Percentiles rank a stretch among this genome's conserved stretches.
These are phyloP conservation scores for Dolichoris vasculosae DNA, from an alignment of 1,140 invertebrate species.

Conservation along the genomic window DNA sequence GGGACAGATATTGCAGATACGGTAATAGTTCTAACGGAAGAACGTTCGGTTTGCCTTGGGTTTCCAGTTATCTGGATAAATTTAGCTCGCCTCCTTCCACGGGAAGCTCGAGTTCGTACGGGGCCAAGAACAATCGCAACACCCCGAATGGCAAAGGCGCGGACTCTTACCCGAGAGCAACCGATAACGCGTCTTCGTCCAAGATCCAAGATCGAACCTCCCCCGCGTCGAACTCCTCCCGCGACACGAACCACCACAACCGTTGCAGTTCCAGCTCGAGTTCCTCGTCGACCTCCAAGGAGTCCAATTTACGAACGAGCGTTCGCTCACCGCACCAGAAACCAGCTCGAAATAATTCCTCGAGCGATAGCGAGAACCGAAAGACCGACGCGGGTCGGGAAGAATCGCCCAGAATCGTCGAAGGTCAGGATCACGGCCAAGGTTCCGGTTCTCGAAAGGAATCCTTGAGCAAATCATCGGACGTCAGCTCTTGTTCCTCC, in stretches of 20 bases:
- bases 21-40: conserved; percentile 56
- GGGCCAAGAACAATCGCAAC: neutral
- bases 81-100: conserved; percentile 63
- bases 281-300: conserved; percentile 37
- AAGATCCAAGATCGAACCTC: neutral
- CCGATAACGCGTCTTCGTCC: neutral
- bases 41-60: conserved; percentile 77
- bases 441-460: conserved; percentile 5
- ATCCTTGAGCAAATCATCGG: conserved; percentile 59
- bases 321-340: conserved; percentile 24
- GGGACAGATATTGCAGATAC: conserved; percentile 76
- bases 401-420: conserved; percentile 14
- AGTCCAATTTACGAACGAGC: conserved; percentile 12
- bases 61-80: conserved; percentile 78
- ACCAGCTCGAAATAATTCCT: neutral
- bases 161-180: neutral
- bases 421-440: conserved; percentile 39
- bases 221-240: neutral
- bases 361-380: neutral
- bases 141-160: neutral
- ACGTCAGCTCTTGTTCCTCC: conserved; percentile 54
- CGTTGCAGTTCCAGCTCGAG: neutral
- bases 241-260: neutral
- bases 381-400: conserved; percentile 15
- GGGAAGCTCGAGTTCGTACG: conserved; percentile 42